Base-by-base conservation (phyloP, 2,113 vertebrate species). In the Pogona vitticeps region DNA sequence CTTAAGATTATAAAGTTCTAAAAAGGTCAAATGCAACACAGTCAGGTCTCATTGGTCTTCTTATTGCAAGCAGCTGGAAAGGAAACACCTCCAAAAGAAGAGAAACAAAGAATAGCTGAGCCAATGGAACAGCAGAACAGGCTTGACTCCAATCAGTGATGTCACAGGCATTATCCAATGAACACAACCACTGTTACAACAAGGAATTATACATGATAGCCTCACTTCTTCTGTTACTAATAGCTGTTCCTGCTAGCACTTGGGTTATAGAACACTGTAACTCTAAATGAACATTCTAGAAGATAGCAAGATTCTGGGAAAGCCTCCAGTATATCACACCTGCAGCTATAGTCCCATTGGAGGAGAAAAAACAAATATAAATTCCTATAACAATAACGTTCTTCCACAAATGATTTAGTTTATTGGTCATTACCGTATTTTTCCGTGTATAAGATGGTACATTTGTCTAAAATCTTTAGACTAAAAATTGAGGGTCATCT, bases 321-420 rank as follows among this genome's bases (percentile, higher is more conserved):
- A 26, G 72, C 20, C 21, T 26, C 38, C 72, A 42, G 21, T 23
- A 26, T 75, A 75, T 75, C 21, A 42, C 9, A 75, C 2, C 10
- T 42, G 21, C 21, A 42, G 38, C 15, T 33, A 63, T 68, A 36
- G 76, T 26, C 14, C 26, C 18, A 68, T 17, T 78, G 31, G 26
- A 46, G 65, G 78, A 86, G 8, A 17, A 12, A n/a, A 72, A 88
- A 40, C 75, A 84, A 84, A 78, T 5, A 46, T 75, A 58, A 83
- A 75, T 8, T 80, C 59, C 73, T 7, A 0, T 12, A 52, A 38
- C 68, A 31, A 7, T 73, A 2, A 73, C 68, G 28, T 80, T 36
- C 46, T 79, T n/a, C 59, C 20, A 79, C 7, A 59, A 61, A 59
- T 78, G 31, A 78, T 33, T 58, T 77, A 26, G 46, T 59, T n/a